These are phyloP conservation scores for Heliconius congener DNA, from an alignment of 1,140 invertebrate species.

Conservation along the genomic window DNA sequence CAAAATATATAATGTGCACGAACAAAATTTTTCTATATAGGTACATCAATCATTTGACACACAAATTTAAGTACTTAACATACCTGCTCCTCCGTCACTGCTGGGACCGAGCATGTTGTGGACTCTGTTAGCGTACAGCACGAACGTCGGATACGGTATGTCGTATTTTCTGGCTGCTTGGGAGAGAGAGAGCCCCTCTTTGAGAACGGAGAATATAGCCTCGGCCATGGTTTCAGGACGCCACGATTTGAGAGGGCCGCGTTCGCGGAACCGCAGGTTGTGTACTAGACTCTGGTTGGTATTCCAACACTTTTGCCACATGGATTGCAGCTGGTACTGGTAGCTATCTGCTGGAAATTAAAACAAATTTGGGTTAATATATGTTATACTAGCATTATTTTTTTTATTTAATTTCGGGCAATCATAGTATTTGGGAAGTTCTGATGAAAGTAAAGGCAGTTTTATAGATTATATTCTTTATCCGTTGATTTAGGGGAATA, in stretches of 20 bases:
- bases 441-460: background rate
- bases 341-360: constrained; percentile 91
- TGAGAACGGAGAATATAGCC: constrained; percentile 94
- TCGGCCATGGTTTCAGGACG: constrained; percentile 96
- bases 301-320: constrained; percentile 97
- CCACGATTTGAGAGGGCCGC: constrained; percentile 95
- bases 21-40: background rate
- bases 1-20: background rate
- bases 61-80: constrained; percentile 56
- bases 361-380: constrained; percentile 45
- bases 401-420: background rate
- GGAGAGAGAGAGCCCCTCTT: constrained; percentile 92
- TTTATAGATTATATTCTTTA: background rate
- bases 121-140: constrained; percentile 95
- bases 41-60: constrained; percentile 41
- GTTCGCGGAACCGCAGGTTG: constrained; percentile 93
- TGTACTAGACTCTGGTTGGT: constrained; percentile 93
- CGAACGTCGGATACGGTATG: constrained; percentile 96
- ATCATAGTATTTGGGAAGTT: background rate
- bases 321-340: constrained; percentile 95
- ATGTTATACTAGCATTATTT: background rate
- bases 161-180: constrained; percentile 95
- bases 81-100: constrained; percentile 91
- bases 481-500: background rate
- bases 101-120: constrained; percentile 96